Conservation (phyloP, 2,113 vertebrate species). For the Catharus minimus region DNA sequence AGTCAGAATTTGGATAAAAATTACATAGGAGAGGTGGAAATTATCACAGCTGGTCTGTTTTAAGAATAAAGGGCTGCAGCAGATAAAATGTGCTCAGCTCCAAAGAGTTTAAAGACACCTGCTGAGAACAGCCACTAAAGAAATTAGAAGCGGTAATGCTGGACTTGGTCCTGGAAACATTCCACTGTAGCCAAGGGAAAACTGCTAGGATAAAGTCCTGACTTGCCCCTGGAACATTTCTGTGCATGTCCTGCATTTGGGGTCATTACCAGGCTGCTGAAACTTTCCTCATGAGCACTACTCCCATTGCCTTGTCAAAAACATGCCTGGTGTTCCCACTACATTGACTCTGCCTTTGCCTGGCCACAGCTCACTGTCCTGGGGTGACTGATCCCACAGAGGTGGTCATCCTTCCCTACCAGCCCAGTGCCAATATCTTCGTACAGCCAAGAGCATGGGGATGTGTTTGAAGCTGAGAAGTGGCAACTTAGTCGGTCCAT, state of each 20-base stretch:
- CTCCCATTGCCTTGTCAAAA: not conserved
- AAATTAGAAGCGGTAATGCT: not conserved
- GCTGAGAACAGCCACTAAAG: not conserved
- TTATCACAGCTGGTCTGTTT: not conserved
- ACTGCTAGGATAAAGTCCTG: not conserved
- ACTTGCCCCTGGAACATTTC: not conserved
- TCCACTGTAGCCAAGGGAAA: not conserved
- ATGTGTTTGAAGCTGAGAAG: not conserved
- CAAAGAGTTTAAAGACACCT: not conserved
- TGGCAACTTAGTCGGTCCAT: not conserved
- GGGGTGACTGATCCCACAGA: not conserved
- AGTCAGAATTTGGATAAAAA: constrained; percentile 1
- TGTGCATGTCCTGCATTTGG: not conserved
- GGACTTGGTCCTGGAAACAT: not conserved
- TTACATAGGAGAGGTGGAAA: not conserved
- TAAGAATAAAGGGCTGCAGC: not conserved
- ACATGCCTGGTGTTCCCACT: not conserved
- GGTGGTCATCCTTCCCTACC: not conserved
- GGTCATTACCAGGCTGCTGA: not conserved
- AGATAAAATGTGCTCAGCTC: not conserved
- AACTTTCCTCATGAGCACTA: not conserved
- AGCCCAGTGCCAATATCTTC: not conserved
- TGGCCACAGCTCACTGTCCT: not conserved
- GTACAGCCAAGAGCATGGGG: not conserved
- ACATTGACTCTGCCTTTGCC: rapidly evolving